Conservation (phyloP, 2,797 vertebrate species). For the Tolypeutes matacus region DNA sequence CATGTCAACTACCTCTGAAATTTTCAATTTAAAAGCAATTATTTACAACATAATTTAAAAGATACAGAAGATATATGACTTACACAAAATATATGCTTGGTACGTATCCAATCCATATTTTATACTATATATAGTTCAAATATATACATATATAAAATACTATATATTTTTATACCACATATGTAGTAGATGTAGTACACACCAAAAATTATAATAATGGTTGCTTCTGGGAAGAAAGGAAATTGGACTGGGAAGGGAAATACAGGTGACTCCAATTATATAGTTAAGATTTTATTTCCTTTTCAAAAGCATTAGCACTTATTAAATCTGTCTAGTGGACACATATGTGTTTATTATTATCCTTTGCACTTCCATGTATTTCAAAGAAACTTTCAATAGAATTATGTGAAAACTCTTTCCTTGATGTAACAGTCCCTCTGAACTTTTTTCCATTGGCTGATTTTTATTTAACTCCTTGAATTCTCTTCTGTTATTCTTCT, state of each 20-base stretch:
- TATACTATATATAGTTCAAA: not conserved
- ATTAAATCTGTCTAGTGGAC: not conserved
- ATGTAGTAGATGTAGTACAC: not conserved
- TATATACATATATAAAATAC: not conserved
- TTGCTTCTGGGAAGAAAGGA: not conserved
- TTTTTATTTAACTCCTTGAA: conserved; percentile 60
- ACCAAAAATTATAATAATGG: not conserved
- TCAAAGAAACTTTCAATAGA: conserved; percentile 55
- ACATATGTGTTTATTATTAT: conserved; percentile 31
- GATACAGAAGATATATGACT: not conserved
- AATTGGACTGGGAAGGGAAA: not conserved
- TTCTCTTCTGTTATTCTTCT: conserved; percentile 39
- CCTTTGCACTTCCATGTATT: not conserved
- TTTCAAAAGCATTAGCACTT: conserved; percentile 25
- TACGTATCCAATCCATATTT: conserved; percentile 20
- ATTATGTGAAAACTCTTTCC: not conserved
- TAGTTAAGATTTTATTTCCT: not conserved
- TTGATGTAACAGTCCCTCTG: not conserved
- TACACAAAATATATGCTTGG: not conserved
- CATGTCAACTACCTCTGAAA: conserved; percentile 9
- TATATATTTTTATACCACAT: not conserved
- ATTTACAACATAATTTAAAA: conserved; percentile 35
- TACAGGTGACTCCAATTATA: not conserved
- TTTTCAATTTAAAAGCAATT: conserved; percentile 17
- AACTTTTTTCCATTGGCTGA: not conserved